A percentile compares a stretch with the other conserved stretches of the same genome.
Conservation (phyloP, 1,140 invertebrate genomes). For the Diachasmimorpha longicaudata region DNA sequence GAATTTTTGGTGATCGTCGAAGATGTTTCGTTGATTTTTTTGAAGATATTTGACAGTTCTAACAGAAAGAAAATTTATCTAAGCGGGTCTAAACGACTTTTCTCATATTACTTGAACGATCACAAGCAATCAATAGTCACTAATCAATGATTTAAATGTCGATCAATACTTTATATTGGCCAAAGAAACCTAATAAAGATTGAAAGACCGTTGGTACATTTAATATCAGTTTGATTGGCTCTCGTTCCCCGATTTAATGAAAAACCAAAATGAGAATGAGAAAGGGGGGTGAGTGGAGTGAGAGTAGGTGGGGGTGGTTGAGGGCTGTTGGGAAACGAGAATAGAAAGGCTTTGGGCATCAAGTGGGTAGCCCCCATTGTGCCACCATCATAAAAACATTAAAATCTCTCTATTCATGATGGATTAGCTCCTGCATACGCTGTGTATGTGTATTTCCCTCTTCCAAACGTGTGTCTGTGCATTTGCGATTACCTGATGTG, state of each 20-base stretch:
- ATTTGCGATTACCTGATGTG: conserved; percentile 33
- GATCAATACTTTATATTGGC: not conserved
- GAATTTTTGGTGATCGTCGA: too few relatives aligned
- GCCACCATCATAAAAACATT: conserved; percentile 60
- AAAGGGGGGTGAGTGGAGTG: not conserved
- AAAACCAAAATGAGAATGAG: conserved; percentile 48
- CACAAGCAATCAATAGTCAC: not conserved
- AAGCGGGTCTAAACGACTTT: too few relatives aligned
- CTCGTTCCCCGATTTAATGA: conserved; percentile 55
- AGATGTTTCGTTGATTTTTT: too few relatives aligned
- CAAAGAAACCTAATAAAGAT: not conserved
- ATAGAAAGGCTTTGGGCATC: conserved; percentile 42
- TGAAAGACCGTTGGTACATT: not conserved
- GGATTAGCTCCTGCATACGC: conserved; percentile 50
- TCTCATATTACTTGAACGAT: not conserved
- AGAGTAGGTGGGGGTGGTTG: not conserved
- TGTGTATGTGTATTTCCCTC: not conserved
- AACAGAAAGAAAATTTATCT: conserved; percentile 1
- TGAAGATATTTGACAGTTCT: too few relatives aligned
- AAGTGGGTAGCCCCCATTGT: conserved; percentile 59
- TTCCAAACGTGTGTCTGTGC: conserved; percentile 34
- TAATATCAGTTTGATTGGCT: conserved; percentile 10
- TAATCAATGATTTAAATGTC: too few relatives aligned
- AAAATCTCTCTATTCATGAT: conserved; percentile 62
- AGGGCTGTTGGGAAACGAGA: not conserved